Evolutionary conservation across 1,140 invertebrate genomes (phyloP).

Genomic region (Eumaeus atala): DNA sequence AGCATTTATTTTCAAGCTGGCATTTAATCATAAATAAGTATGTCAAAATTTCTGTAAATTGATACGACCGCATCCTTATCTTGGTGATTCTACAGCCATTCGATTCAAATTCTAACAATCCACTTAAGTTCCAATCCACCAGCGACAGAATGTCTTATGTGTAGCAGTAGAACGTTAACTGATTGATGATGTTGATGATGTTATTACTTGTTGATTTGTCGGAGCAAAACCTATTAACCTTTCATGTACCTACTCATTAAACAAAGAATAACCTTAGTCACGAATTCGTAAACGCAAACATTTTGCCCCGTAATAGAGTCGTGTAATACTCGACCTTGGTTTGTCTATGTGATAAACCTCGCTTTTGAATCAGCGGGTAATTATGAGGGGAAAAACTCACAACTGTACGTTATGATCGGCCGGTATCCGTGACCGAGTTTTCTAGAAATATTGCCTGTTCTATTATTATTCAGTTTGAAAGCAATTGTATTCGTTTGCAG

Average conservation of each 20-base stretch:
- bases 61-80: no score
- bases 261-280: conserved; percentile 27
- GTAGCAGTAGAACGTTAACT: no score
- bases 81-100: no score
- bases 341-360: conserved; percentile 20
- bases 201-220: neutral
- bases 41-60: no score
- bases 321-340: conserved; percentile 27
- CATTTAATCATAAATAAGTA: no score
- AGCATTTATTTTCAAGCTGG: no score
- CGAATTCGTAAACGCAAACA: conserved; percentile 27
- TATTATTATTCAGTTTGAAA: conserved; percentile 23
- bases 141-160: no score
- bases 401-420: neutral
- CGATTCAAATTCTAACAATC: no score
- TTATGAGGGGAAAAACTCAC: conserved; percentile 7
- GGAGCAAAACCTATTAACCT: conserved; percentile 6
- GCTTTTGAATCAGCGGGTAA: conserved; percentile 5
- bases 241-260: conserved; percentile 20
- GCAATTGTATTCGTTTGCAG: conserved; percentile 49
- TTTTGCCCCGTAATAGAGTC: conserved; percentile 23
- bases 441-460: neutral
- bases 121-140: no score
- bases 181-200: no score
- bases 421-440: conserved; percentile 9